Conservation (phyloP, 2,113 vertebrate species). For the Aphelocoma coerulescens region DNA sequence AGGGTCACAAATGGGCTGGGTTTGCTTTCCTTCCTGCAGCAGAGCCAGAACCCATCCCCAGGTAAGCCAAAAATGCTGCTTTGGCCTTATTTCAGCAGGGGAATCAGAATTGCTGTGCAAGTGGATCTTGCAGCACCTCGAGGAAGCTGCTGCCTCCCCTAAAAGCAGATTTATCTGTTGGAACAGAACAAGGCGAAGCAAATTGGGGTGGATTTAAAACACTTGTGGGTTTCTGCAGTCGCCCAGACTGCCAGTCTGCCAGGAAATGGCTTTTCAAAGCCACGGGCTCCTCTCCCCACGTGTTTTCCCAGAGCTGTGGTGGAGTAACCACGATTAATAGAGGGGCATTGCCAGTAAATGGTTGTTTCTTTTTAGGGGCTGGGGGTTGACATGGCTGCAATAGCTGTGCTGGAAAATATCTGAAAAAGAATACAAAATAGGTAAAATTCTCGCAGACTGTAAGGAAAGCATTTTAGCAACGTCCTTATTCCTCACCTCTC, state of each 20-base stretch:
- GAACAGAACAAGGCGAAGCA: neutral
- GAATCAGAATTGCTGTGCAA: neutral
- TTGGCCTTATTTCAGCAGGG: neutral
- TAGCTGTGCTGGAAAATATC: neutral
- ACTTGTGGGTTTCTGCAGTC: neutral
- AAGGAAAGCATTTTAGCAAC: neutral
- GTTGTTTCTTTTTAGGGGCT: neutral
- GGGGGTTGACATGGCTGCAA: neutral
- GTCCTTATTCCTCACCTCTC: rapidly evolving
- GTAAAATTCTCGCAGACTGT: neutral
- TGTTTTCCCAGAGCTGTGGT: rapidly evolving
- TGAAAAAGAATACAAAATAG: neutral
- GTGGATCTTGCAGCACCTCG: neutral
- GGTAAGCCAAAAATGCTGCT: neutral
- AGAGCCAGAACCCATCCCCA: neutral
- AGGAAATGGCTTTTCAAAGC: neutral
- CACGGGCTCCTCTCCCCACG: rapidly evolving
- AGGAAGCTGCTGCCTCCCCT: neutral
- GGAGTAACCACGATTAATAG: rapidly evolving
- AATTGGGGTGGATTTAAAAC: neutral
- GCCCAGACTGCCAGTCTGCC: neutral
- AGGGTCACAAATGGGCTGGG: neutral
- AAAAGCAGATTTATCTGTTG: neutral
- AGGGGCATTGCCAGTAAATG: neutral
- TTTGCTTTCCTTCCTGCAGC: neutral